These are phyloP conservation scores for Blomia tropicalis DNA, from an alignment of 2,888 invertebrate species.

Conservation along the genomic window DNA sequence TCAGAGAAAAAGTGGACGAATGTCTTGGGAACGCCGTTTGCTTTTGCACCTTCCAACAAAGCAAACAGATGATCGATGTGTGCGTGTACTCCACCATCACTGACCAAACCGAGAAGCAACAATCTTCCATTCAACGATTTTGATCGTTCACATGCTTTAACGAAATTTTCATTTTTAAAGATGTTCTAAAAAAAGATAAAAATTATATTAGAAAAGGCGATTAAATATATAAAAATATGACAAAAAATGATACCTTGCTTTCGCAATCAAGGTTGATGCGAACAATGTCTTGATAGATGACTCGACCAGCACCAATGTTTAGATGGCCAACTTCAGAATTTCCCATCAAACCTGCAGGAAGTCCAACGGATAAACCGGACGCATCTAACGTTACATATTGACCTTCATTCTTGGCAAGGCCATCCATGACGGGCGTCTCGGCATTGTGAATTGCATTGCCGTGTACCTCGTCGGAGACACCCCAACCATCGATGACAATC, in stretches of 20 bases:
- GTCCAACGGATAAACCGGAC: slow-evolving; percentile 37
- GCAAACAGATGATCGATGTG: slow-evolving; percentile 38
- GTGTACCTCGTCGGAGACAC: slow-evolving; percentile 34
- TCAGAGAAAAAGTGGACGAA: slow-evolving; percentile 38
- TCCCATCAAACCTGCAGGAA: slow-evolving; percentile 39
- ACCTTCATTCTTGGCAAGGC: slow-evolving; percentile 34
- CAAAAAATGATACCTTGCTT: slow-evolving; percentile 13
- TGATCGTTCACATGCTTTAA: slow-evolving; percentile 36
- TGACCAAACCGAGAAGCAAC: slow-evolving; percentile 38
- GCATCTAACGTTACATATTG: slow-evolving; percentile 35
- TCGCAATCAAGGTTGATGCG: slow-evolving; percentile 36
- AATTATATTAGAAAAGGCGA: not conserved
- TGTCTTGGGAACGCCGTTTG: slow-evolving; percentile 35
- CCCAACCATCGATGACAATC: slow-evolving; percentile 39
- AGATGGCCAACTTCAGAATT: slow-evolving; percentile 40
- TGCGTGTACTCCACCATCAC: slow-evolving; percentile 38
- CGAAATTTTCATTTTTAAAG: slow-evolving; percentile 34
- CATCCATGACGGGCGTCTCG: slow-evolving; percentile 38
- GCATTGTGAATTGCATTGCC: slow-evolving; percentile 38
- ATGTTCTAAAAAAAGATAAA: slow-evolving; percentile 27
- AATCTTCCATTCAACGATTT: slow-evolving; percentile 35
- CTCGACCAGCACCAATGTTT: slow-evolving; percentile 39
- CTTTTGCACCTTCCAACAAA: slow-evolving; percentile 36
- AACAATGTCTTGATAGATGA: slow-evolving; percentile 39
- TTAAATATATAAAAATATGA: not conserved